Conservation (phyloP, 92 coral and sea anemone genomes). For the Porites evermanni region DNA sequence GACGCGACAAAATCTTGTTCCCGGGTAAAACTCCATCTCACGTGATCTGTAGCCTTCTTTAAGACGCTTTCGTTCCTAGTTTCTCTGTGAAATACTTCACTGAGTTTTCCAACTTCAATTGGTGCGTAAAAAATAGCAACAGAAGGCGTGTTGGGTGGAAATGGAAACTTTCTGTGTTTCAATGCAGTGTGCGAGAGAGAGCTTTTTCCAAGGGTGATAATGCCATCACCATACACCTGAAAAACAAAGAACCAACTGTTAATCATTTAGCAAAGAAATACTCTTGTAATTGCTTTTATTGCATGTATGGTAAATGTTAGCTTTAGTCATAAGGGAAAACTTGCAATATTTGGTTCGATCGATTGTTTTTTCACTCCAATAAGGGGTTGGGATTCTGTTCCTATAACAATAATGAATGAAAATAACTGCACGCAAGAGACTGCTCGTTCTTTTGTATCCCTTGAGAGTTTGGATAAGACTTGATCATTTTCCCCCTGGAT, state of each 20-base stretch:
- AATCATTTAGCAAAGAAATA: neutral
- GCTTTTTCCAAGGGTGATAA: constrained; percentile 73
- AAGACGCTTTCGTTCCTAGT: constrained; percentile 57
- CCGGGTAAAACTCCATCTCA: constrained; percentile 67
- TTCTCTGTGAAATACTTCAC: constrained; percentile 76
- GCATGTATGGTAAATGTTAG: too few species aligned
- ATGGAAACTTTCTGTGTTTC: constrained; percentile 69
- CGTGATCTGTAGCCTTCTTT: constrained; percentile 75
- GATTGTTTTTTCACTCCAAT: too few species aligned
- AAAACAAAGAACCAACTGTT: neutral
- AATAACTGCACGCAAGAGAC: too few species aligned
- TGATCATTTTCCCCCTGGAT: too few species aligned
- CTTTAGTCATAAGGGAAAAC: too few species aligned
- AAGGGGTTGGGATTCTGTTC: too few species aligned
- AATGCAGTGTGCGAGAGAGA: constrained; percentile 20
- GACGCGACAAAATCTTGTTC: constrained; percentile 75
- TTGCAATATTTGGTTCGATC: too few species aligned
- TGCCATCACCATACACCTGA: constrained; percentile 86
- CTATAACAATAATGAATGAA: too few species aligned
- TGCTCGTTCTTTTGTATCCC: too few species aligned
- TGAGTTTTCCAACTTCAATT: constrained; percentile 24
- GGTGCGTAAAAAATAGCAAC: constrained; percentile 87
- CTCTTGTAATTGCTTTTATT: too few species aligned
- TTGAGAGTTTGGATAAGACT: too few species aligned
- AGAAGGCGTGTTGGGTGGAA: constrained; percentile 63